These are phyloP conservation scores for Pristionchus maxplancki DNA, from an alignment of 2,888 invertebrate genomes.

Conservation along the genomic window DNA sequence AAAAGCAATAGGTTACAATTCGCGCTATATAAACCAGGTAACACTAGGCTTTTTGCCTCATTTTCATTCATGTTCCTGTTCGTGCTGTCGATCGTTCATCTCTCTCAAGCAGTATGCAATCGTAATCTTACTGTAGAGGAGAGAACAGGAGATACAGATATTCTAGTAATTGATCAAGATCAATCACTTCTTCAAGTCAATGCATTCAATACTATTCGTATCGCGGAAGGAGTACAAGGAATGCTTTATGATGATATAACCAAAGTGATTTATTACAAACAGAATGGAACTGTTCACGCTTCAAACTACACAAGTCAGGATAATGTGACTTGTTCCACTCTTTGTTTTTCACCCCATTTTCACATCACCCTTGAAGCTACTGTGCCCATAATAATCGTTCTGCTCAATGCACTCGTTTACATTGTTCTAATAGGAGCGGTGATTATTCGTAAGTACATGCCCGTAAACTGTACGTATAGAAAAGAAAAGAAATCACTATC, in stretches of 20 bases:
- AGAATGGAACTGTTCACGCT: neutral
- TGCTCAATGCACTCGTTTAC: neutral
- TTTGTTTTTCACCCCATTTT: neutral
- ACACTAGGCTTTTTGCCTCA: conserved; percentile 1
- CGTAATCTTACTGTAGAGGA: neutral
- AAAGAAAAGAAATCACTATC: neutral
- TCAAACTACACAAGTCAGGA: neutral
- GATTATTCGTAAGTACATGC: neutral
- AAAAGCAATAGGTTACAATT: neutral
- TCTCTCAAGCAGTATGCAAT: neutral
- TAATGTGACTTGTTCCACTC: too few relatives aligned
- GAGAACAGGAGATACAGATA: neutral
- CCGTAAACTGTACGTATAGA: neutral
- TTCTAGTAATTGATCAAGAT: neutral
- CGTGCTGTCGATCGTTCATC: neutral
- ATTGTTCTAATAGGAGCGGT: neutral
- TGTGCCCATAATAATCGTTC: neutral
- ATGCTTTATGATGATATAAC: neutral
- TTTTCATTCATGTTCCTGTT: neutral
- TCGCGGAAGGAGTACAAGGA: neutral
- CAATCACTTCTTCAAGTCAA: neutral
- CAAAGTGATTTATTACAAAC: neutral
- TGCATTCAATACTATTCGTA: neutral
- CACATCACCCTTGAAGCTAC: neutral
- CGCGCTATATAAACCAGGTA: neutral